Base-by-base conservation (phyloP, 2,888 invertebrate genomes). In the Spilarctia lutea region DNA sequence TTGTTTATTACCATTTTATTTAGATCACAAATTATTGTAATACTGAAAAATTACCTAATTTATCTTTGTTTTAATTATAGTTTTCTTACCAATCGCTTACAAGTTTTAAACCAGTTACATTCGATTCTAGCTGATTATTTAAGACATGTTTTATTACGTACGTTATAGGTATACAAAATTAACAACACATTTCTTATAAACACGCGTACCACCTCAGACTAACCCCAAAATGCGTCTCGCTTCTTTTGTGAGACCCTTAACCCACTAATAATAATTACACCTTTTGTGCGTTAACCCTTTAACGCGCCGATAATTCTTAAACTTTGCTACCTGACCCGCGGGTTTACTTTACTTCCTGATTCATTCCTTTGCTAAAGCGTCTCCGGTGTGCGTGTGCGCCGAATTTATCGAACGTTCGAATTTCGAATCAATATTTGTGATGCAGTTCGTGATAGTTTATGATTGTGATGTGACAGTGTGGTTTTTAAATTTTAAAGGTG, bases 261-360 rank as follows among this genome's bases (percentile, higher is more conserved):
- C 93, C 94, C 89, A 92, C 80, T 91, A 93, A 94, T 94, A 94
- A 94, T 94, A 94, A 94, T 92, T 92, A 93, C 87, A 91, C 91
- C 92, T 92, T 94, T 94, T 94, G 94, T 93, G 83, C 88, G 91
- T 92, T 95, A 95, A 95, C 96, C 95, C 95, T 94, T 94, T 92
- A 90, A 92, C 94, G 91, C 93, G 91, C 87, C 90, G 88, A 88
- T 93, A 93, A 94, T 93, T 94, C 95, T 94, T 94, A 93, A 90
- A 86, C 90, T 91, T 91, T 89, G 93, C 94, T 95, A 96, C 96
- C 96, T 95, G 95, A 95, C 94, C 94, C 92, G 83, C 78, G 83
- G 88, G 89, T 87, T 87, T 89, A 90, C 90, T 90, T 92, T 89
- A 92, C 91, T 95, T 95, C 94, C 94, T 94, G 92, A 94, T 93